Evolutionary conservation across 1,140 invertebrate species (phyloP), one percentile per base, ranked within the genome.

Genomic region (Maniola jurtina): DNA sequence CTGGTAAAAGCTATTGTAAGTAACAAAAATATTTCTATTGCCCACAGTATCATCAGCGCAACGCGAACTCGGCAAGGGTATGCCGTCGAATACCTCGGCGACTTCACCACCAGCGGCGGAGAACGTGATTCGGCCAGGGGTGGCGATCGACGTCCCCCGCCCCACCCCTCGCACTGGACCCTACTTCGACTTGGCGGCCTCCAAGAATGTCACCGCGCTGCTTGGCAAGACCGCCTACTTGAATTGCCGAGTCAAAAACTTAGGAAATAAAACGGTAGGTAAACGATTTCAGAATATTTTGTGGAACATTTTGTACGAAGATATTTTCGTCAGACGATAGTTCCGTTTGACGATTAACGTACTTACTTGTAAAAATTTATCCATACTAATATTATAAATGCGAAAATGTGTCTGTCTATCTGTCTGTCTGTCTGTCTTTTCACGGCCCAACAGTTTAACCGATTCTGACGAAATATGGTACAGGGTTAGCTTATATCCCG

Each of bases 231-330:
- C 95, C 16, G 96, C 96, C 14, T 96, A 96, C 75, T 92, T 97
- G 71, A 96, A 95, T 77, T 97, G 96, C 82, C 92, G 95, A 66
- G 95, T 97, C 45, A 96, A 96, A 91, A 96, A 96, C 88, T 92
- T 97, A 68, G 95, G 95, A 62, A 97, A 97, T 89, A 95, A 96
- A 92, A 97, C 96, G 88, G 96, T 97, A 86, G 94, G 95, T 93
- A 45, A 48, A 61, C 45, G 35, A 11, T 48, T 61, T 48, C 14
- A 48, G 6, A 16, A 9, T 52, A 16, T 52, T 25, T 16, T 45
- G 5, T 1, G 42, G 42, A 45, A 6, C 6, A 45, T 11, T 45
- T 6, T 11, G 1, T n/a, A 45, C 42, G 38, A 38, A 38, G 7
- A 9, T 6, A 6, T 38, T 38, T 6, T 9, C 38, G 7, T 11